A percentile compares a stretch with the other conserved stretches of the same genome.
Conservation (phyloP, 2,888 invertebrate genomes). For the Lasioglossum oenotherae region DNA sequence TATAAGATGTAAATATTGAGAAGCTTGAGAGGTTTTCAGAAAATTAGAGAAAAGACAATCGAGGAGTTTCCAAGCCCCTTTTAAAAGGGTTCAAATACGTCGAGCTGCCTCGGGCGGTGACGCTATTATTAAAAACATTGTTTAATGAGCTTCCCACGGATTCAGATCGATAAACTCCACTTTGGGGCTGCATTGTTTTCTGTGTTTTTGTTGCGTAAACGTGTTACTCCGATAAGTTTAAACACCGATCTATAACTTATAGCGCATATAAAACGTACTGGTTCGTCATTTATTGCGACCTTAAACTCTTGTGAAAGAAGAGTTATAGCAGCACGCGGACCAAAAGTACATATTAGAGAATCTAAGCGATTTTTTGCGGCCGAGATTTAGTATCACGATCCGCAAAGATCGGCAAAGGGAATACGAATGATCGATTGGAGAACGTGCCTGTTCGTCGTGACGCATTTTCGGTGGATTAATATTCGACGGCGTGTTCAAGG, state of each 20-base stretch:
- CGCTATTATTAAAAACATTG: background rate
- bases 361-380: background rate
- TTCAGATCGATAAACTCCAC: background rate
- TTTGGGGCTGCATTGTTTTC: too few relatives aligned
- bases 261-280: background rate
- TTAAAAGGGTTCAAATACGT: background rate
- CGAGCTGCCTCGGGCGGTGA: background rate
- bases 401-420: background rate
- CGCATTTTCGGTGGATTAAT: background rate
- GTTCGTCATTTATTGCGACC: background rate
- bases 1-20: too few relatives aligned
- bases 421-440: background rate
- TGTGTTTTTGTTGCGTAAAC: too few relatives aligned
- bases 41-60: background rate
- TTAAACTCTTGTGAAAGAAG: background rate
- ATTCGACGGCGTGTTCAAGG: background rate
- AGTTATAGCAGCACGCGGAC: background rate
- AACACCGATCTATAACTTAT: background rate
- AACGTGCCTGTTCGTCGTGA: background rate
- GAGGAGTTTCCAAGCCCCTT: too few relatives aligned
- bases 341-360: background rate
- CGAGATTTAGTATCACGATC: background rate
- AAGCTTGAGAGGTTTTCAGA: too few relatives aligned
- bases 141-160: background rate
- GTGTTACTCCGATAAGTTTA: background rate